These are phyloP conservation scores for Daboia siamensis DNA, from an alignment of 2,113 vertebrate genomes.

Conservation along the genomic window DNA sequence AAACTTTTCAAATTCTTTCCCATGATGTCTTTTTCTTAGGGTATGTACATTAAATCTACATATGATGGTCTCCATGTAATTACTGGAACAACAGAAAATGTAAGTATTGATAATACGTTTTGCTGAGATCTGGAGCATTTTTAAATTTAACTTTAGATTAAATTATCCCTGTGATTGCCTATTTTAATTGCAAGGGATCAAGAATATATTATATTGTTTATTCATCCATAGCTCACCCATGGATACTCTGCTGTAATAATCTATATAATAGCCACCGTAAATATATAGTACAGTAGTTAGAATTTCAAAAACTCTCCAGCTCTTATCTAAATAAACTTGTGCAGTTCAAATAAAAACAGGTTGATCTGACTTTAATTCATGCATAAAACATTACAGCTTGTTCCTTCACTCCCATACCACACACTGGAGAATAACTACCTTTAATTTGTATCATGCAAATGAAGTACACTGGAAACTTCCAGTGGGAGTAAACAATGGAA, in stretches of 20 bases:
- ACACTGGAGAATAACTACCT: background rate
- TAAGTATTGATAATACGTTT: constrained; percentile 74
- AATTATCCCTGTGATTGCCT: constrained; percentile 60
- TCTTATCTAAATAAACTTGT: background rate
- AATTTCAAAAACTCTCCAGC: background rate
- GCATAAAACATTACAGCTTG: background rate
- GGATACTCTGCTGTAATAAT: background rate
- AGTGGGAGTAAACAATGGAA: background rate
- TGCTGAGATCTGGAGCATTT: constrained; percentile 58
- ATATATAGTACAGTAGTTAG: background rate
- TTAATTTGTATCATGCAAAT: background rate
- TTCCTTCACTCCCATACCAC: background rate
- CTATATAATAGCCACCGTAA: background rate
- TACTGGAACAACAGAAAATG: constrained; percentile 96
- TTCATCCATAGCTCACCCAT: background rate
- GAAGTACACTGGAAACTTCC: background rate
- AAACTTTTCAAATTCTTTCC: constrained; percentile 69
- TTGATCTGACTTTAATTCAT: background rate
- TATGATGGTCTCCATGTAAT: constrained; percentile 97
- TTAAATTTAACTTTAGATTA: constrained; percentile 56
- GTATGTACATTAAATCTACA: constrained; percentile 98
- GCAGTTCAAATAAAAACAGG: background rate
- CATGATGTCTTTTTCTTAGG: constrained; percentile 79
- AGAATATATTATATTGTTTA: constrained; percentile 42
- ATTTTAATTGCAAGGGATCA: constrained; percentile 51